phyloP scores from a whole-genome alignment of 2,113 vertebrate genomes.

The Camarhynchus parvulus region DNA sequence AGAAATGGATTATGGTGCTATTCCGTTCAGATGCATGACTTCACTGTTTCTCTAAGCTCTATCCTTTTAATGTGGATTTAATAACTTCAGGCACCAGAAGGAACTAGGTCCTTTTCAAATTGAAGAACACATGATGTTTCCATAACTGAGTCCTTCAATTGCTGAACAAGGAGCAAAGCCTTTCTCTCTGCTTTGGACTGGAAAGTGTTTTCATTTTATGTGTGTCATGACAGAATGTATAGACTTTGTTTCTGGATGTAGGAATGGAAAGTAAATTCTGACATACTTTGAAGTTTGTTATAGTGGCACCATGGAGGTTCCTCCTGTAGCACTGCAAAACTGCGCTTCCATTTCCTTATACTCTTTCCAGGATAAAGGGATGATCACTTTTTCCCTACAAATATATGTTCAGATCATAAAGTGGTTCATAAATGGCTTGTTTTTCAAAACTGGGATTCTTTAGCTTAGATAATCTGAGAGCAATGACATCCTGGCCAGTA shows the following conservation, averaged over 20 bases:
- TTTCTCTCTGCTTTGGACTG: not conserved
- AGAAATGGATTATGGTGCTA: not conserved
- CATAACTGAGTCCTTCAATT: not conserved
- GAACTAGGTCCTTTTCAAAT: not conserved
- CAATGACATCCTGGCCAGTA: not conserved
- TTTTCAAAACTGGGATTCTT: not conserved
- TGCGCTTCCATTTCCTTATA: not conserved
- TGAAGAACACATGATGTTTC: not conserved
- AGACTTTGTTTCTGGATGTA: not conserved
- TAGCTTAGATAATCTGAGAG: not conserved
- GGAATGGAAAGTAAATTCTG: slow-evolving; percentile 5
- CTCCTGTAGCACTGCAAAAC: not conserved
- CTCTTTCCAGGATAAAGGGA: not conserved
- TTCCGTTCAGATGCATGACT: not conserved
- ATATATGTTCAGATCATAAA: not conserved
- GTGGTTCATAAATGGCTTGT: fast-evolving
- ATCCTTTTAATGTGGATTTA: not conserved
- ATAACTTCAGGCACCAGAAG: not conserved
- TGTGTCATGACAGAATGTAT: slow-evolving; percentile 13
- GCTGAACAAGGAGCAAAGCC: not conserved
- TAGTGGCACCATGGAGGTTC: not conserved
- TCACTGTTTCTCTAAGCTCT: not conserved
- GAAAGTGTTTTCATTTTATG: slow-evolving; percentile 19
- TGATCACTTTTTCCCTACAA: not conserved
- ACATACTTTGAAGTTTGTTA: not conserved